phyloP scores from a whole-genome alignment of 2,888 invertebrate genomes.

The Calephelis perditalis region DNA sequence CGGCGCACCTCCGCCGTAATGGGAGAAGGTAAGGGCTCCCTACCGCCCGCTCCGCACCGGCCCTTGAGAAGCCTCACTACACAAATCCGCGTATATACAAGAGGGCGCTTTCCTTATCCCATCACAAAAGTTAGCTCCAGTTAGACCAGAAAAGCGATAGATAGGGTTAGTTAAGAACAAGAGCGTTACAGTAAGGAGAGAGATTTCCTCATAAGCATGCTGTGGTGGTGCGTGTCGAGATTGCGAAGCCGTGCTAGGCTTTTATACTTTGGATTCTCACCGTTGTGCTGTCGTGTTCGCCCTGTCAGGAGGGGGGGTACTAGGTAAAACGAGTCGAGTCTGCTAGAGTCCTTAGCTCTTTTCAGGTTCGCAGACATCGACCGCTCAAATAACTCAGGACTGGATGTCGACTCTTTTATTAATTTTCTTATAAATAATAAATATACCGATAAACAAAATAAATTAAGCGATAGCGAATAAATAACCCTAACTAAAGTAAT shows the following conservation, averaged over 20 bases:
- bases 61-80: slow-evolving; percentile 50
- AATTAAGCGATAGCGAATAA: slow-evolving; percentile 76
- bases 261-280: slow-evolving; percentile 72
- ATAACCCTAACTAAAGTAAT: slow-evolving; percentile 75
- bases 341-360: slow-evolving; percentile 41
- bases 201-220: slow-evolving; percentile 49
- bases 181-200: slow-evolving; percentile 49
- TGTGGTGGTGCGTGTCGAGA: slow-evolving; percentile 66
- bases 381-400: slow-evolving; percentile 58
- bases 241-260: slow-evolving; percentile 72
- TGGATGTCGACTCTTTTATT: slow-evolving; percentile 75
- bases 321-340: slow-evolving; percentile 50
- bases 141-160: slow-evolving; percentile 73
- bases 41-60: slow-evolving; percentile 73
- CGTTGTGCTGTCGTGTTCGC: slow-evolving; percentile 67
- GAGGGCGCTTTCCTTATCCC: slow-evolving; percentile 89
- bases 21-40: slow-evolving; percentile 78
- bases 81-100: slow-evolving; percentile 55
- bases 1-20: slow-evolving; percentile 79
- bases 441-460: slow-evolving; percentile 74
- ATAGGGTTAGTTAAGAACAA: slow-evolving; percentile 60
- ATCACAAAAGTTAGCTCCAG: slow-evolving; percentile 75
- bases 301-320: slow-evolving; percentile 54
- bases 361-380: slow-evolving; percentile 41
- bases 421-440: slow-evolving; percentile 62